Evolutionary conservation across 2,113 vertebrate genomes (phyloP).

Genomic region (Phalacrocorax brasilianus): DNA sequence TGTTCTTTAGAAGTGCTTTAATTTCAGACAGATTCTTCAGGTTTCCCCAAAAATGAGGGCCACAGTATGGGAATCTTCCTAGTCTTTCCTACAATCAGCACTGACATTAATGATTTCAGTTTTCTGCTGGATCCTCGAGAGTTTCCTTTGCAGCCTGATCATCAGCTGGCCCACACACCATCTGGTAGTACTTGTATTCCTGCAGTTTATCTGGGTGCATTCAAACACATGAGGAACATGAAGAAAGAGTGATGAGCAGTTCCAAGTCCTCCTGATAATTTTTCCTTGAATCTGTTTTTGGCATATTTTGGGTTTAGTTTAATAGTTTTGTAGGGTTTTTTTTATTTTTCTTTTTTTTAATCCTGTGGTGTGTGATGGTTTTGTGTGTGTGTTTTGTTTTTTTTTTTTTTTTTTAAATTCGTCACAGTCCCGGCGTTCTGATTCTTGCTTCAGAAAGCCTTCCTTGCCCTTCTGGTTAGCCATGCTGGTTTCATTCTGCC

Average conservation of each 20-base stretch:
- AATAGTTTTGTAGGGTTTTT: too few species aligned
- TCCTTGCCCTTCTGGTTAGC: not conserved
- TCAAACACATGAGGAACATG: too few species aligned
- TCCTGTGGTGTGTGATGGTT: fast-evolving
- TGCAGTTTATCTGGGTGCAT: not conserved
- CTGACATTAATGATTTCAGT: not conserved
- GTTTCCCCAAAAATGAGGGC: not conserved
- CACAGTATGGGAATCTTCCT: not conserved
- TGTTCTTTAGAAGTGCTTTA: fast-evolving
- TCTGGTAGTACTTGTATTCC: not conserved
- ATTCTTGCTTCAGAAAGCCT: not conserved
- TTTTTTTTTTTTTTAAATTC: fast-evolving
- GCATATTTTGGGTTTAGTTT: not conserved
- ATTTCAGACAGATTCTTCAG: not conserved
- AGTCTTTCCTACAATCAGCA: fast-evolving
- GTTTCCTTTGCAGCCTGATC: not conserved
- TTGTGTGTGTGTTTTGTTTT: too few species aligned
- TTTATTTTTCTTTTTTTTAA: not conserved
- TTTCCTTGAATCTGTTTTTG: not conserved
- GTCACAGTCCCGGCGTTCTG: not conserved
- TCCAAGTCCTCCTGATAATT: not conserved
- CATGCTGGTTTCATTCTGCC: not conserved
- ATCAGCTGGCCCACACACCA: not conserved
- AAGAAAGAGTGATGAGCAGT: not conserved
- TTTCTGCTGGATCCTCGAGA: not conserved